Evolutionary conservation across 2,888 invertebrate species (phyloP), one percentile per base, ranked within the genome.

Genomic region (Conchocele bisecta): DNA sequence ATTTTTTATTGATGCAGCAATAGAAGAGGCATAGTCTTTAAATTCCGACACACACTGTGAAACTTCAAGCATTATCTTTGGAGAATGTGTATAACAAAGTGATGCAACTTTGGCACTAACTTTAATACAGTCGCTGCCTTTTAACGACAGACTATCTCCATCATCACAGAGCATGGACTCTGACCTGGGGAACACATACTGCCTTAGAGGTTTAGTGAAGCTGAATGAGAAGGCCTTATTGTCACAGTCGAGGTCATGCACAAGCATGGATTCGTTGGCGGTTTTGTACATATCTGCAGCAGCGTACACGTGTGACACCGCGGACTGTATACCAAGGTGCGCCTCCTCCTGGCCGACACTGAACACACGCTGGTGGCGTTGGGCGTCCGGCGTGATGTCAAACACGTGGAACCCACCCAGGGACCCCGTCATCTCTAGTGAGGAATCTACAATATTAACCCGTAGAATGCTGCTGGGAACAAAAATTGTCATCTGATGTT

Each of bases 31-130:
- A 92, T 97, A 97, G 89, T 96, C 96, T 89, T 96, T 95, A 91
- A 98, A 97, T 92, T 97, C 96, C 15, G 95, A 95, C 13, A 96
- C 95, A 91, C 98, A 98, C 39, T 95, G 95, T 84, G 95, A 95
- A 70, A 98, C 92, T 91, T 98, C 98, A 33, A 94, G 93, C 60
- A 98, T 93, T 88, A 98, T 94, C 79, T 95, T 94, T 0, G 97
- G 96, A 57, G 96, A 97, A 92, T 98, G 98, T 3, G 96, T 96
- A 92, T 98, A 98, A 94, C 96, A 96, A 65, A 98, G 95, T 37
- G 97, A 96, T 1, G 97, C 97, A 94, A 97, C 95, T 86, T 94
- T 89, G 20, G 81, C 35, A 39, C 51, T 69, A 3, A 83, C 73
- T 28, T 59, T 71, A 1, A 71, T 73, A 46, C 73, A 50, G 53